Conservation (phyloP, 1,140 invertebrate species). For the Pogonomyrmex californicus region DNA sequence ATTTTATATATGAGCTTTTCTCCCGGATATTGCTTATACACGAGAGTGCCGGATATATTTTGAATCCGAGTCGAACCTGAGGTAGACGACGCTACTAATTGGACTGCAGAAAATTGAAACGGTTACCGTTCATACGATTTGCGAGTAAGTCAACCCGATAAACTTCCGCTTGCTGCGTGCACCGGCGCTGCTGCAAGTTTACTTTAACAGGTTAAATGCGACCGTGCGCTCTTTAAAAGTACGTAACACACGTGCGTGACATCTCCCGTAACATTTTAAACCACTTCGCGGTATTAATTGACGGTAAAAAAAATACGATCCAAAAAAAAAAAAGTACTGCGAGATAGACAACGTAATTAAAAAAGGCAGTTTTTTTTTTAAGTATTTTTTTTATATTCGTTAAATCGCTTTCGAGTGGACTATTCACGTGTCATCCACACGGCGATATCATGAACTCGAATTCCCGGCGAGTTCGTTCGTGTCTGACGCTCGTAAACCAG, state of each 20-base stretch:
- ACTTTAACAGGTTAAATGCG: conserved; percentile 15
- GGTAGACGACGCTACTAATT: conserved; percentile 31
- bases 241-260: not conserved
- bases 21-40: conserved; percentile 18
- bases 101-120: conserved; percentile 28
- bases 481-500: conserved; percentile 2
- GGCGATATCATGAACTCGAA: conserved; percentile 18
- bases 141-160: conserved; percentile 10
- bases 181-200: not conserved
- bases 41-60: not conserved
- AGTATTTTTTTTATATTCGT: not conserved
- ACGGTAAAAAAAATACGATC: not conserved
- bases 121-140: not conserved
- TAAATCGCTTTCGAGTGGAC: not conserved
- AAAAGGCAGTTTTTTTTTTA: not conserved
- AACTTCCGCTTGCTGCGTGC: not conserved
- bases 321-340: not conserved
- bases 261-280: not conserved
- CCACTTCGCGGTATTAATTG: not conserved
- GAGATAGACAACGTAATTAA: not conserved
- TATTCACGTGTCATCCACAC: conserved; percentile 15
- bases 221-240: conserved; percentile 6
- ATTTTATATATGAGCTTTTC: conserved; percentile 20
- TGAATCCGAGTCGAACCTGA: not conserved
- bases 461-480: conserved; percentile 15